Evolutionary conservation across 2,888 invertebrate genomes (phyloP).

Genomic region (Acleris holmiana): DNA sequence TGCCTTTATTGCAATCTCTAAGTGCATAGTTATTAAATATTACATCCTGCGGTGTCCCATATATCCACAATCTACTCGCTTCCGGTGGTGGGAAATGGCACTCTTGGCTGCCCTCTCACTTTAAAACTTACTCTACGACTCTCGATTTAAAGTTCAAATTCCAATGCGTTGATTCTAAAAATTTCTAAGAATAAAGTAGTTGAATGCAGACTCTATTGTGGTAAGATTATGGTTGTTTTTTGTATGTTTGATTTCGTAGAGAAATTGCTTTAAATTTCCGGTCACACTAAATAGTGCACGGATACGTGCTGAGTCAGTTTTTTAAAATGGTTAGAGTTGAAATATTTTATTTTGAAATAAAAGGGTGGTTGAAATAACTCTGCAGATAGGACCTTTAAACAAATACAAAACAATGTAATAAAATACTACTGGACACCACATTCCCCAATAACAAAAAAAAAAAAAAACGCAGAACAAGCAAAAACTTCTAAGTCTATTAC

Average conservation of each 20-base stretch:
- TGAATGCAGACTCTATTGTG: background rate
- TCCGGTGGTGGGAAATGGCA: slow-evolving; percentile 30
- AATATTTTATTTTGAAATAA: background rate
- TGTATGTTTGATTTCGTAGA: background rate
- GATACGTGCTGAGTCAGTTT: slow-evolving; percentile 8
- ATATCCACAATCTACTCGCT: slow-evolving; percentile 14
- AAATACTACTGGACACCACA: too few species aligned
- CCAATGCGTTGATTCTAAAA: background rate
- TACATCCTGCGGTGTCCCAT: slow-evolving; percentile 27
- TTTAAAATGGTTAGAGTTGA: background rate
- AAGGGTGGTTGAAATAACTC: too few species aligned
- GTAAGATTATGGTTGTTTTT: background rate
- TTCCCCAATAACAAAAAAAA: too few species aligned
- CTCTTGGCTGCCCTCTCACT: slow-evolving; percentile 15
- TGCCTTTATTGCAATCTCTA: slow-evolving; percentile 7
- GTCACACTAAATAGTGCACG: slow-evolving; percentile 8
- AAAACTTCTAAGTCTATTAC: too few species aligned
- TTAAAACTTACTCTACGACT: slow-evolving; percentile 1
- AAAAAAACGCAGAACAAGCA: too few species aligned
- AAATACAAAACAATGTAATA: too few species aligned
- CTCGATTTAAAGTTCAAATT: slow-evolving; percentile 11
- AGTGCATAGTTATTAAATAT: slow-evolving; percentile 26
- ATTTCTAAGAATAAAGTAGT: background rate
- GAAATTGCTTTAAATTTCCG: slow-evolving; percentile 22
- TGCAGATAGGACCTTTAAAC: too few species aligned